Percentiles rank a stretch among this genome's conserved stretches.
phyloP scores from a whole-genome alignment of 2,888 invertebrate species.

The Rambutsinella grinnellia region DNA sequence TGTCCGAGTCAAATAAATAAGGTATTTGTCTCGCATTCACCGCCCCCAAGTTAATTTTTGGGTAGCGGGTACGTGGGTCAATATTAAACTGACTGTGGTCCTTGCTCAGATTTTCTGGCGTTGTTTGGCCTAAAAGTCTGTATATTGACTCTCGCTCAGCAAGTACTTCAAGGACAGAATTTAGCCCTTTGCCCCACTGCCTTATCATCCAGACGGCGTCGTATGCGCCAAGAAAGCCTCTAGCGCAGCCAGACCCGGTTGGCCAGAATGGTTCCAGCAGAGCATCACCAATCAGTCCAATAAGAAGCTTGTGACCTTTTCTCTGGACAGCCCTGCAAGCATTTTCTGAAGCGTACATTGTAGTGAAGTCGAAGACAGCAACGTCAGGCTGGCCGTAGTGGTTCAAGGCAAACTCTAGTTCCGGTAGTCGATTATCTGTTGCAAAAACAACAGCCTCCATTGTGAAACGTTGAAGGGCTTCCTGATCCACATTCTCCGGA shows the following conservation, averaged over 20 bases:
- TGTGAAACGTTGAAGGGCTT: constrained; percentile 71
- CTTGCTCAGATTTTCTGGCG: constrained; percentile 72
- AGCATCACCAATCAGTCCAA: constrained; percentile 72
- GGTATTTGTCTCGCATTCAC: constrained; percentile 67
- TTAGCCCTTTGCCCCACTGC: constrained; percentile 70
- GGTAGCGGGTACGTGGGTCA: constrained; percentile 68
- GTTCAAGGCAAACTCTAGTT: constrained; percentile 72
- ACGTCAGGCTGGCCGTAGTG: constrained; percentile 72
- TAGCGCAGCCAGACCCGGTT: constrained; percentile 73
- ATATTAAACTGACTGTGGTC: constrained; percentile 68
- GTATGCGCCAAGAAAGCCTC: constrained; percentile 73
- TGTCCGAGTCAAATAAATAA: constrained; percentile 69
- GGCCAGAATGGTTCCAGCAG: constrained; percentile 74
- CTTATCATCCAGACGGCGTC: constrained; percentile 74
- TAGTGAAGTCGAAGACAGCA: constrained; percentile 74
- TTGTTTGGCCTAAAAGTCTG: constrained; percentile 73
- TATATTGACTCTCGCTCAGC: constrained; percentile 73
- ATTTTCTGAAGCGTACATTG: constrained; percentile 72
- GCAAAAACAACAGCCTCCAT: constrained; percentile 72
- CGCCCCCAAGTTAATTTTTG: constrained; percentile 65
- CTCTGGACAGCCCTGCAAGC: constrained; percentile 71
- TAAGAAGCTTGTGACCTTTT: constrained; percentile 70
- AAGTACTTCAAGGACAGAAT: constrained; percentile 69
- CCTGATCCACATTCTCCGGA: constrained; percentile 71
- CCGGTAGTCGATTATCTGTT: constrained; percentile 67